Evolutionary conservation across 2,113 vertebrate species (phyloP).

Genomic region (Grammomys surdaster): DNA sequence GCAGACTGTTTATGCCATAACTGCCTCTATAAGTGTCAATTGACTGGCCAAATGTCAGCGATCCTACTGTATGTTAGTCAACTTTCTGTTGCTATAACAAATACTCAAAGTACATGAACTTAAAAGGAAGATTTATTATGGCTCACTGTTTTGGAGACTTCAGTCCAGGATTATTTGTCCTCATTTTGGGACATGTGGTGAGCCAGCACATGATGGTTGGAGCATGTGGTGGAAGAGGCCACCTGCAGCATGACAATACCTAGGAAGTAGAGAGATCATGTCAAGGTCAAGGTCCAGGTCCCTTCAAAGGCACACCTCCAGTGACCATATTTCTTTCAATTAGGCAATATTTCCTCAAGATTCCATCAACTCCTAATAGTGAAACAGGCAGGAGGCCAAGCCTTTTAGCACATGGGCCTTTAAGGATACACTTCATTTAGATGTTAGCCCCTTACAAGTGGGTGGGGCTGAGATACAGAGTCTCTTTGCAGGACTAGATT

Average conservation of each 20-base stretch:
- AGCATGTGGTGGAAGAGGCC: not conserved
- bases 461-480: not conserved
- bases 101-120: not conserved
- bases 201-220: no score
- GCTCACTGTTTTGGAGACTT: not conserved
- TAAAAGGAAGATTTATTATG: not conserved
- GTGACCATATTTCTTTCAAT: not conserved
- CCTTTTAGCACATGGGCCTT: not conserved
- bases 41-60: not conserved
- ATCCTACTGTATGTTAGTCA: not conserved
- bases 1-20: not conserved
- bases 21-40: not conserved
- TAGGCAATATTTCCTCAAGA: no score
- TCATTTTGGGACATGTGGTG: no score
- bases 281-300: no score
- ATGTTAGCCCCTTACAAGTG: not conserved
- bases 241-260: rapidly evolving
- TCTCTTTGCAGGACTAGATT: not conserved
- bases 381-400: not conserved
- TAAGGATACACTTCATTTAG: not conserved
- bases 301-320: not conserved
- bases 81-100: not conserved
- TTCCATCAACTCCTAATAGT: not conserved
- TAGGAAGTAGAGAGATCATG: not conserved
- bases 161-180: not conserved